Conservation (phyloP, 1,140 invertebrate species). For the Thalassaphorura encarpata region DNA sequence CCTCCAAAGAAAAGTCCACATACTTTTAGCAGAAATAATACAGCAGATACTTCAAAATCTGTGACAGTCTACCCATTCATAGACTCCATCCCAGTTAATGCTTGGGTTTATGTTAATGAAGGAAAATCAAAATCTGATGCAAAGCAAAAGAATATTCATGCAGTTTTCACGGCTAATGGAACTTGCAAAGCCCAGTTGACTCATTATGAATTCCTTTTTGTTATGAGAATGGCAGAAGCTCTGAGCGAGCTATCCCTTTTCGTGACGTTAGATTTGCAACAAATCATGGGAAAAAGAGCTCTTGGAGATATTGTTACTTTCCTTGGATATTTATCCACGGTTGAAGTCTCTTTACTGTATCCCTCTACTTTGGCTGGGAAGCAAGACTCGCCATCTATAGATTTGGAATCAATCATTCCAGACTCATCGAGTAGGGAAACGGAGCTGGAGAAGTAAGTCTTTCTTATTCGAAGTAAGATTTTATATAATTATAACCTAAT, state of each 20-base stretch:
- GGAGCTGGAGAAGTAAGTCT: constrained; percentile 10
- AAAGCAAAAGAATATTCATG: constrained; percentile 19
- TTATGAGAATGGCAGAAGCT: constrained; percentile 72
- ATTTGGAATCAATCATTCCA: constrained; percentile 17
- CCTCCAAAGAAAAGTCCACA: background rate
- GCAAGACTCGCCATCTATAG: constrained; percentile 12
- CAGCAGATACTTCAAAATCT: constrained; percentile 8
- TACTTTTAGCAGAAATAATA: background rate
- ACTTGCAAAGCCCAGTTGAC: constrained; percentile 68
- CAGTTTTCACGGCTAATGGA: constrained; percentile 20
- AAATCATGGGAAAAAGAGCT: constrained; percentile 47
- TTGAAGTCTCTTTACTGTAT: constrained; percentile 26
- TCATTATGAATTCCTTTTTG: constrained; percentile 85
- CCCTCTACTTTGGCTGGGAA: constrained; percentile 11
- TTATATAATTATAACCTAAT: too few species aligned
- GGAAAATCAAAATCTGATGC: background rate
- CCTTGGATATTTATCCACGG: constrained; percentile 14
- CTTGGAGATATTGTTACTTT: constrained; percentile 20
- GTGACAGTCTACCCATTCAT: constrained; percentile 56
- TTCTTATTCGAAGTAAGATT: too few species aligned
- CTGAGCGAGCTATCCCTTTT: constrained; percentile 66
- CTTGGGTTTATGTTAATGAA: constrained; percentile 53
- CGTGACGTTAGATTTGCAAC: constrained; percentile 63
- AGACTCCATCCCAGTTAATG: constrained; percentile 76
- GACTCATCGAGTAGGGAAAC: constrained; percentile 21